Evolutionary conservation across 2,888 invertebrate genomes (phyloP).

Genomic region (Miltochrista miniata): DNA sequence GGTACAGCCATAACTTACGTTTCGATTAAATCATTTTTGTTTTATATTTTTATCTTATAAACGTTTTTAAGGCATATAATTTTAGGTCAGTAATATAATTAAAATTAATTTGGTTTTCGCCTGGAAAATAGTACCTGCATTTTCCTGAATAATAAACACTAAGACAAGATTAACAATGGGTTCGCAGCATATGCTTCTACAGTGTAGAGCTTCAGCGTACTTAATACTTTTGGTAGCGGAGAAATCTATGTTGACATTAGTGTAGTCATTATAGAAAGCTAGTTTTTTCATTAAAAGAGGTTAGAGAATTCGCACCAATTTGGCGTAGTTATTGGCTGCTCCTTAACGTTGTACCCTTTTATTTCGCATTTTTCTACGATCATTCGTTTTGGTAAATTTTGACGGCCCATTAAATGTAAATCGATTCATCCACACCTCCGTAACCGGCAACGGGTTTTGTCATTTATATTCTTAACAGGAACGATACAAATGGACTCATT

Average conservation of each 20-base stretch:
- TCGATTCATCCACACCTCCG: slow-evolving; percentile 2
- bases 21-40: slow-evolving; percentile 4
- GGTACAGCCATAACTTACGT: slow-evolving; percentile 16
- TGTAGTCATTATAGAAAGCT: not conserved
- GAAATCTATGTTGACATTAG: no score
- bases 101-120: no score
- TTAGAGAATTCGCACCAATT: not conserved
- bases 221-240: no score
- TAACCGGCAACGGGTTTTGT: not conserved
- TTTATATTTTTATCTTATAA: not conserved
- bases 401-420: slow-evolving; percentile 11
- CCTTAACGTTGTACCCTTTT: not conserved
- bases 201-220: no score
- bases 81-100: no score
- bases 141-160: no score
- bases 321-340: slow-evolving; percentile 1
- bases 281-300: not conserved
- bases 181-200: no score
- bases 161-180: no score
- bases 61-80: no score
- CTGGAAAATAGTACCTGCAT: no score
- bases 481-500: slow-evolving; percentile 8
- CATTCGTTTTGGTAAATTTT: slow-evolving; percentile 7
- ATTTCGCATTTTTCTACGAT: slow-evolving; percentile 8
- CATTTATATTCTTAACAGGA: not conserved